Percentiles rank a stretch among this genome's conserved stretches.
Evolutionary conservation across 35 echinoderm and acorn worm species (phyloP).

Genomic region (Lytechinus variegatus): DNA sequence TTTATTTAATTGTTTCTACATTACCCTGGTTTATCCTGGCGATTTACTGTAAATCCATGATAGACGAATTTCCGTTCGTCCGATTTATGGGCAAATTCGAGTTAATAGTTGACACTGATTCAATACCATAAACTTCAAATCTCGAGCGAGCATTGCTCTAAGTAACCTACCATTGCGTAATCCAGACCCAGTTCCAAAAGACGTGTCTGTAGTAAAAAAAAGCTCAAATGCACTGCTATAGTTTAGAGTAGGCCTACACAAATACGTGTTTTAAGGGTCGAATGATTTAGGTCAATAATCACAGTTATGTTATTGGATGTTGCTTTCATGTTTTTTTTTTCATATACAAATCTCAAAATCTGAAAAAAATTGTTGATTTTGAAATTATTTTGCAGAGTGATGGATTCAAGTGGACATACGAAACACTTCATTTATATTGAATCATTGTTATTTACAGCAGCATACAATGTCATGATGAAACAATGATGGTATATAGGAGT

Average conservation of each 20-base stretch:
- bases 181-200: too few relatives aligned
- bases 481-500: too few relatives aligned
- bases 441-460: too few relatives aligned
- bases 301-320: too few relatives aligned
- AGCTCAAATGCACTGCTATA: background rate
- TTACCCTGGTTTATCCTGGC: background rate
- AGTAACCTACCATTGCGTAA: background rate
- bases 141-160: background rate
- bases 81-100: background rate
- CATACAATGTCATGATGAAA: too few relatives aligned
- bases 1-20: background rate
- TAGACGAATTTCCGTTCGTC: background rate
- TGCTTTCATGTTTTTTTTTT: too few relatives aligned
- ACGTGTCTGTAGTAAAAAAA: background rate
- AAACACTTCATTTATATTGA: too few relatives aligned
- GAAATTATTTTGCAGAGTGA: too few relatives aligned
- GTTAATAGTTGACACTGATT: background rate
- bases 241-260: background rate
- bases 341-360: too few relatives aligned
- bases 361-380: too few relatives aligned
- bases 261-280: background rate
- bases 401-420: too few relatives aligned
- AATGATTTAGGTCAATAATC: background rate
- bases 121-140: background rate
- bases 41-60: background rate